Conservation (phyloP, 2,888 invertebrate genomes). For the Sipunculus nudus region DNA sequence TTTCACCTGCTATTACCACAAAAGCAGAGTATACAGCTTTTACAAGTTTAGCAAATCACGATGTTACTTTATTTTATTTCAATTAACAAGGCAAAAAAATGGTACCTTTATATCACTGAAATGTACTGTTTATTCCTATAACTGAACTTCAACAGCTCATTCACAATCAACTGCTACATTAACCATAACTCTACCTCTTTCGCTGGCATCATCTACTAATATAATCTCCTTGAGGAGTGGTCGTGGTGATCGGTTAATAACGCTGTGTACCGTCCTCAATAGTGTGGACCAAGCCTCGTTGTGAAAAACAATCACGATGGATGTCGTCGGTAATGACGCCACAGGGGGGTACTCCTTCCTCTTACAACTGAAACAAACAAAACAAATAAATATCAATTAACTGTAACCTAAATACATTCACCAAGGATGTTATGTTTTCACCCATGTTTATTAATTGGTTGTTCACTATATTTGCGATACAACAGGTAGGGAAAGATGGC, state of each 20-base stretch:
- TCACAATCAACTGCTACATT: background rate
- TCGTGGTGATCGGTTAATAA: conserved; percentile 91
- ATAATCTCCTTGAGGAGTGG: conserved; percentile 91
- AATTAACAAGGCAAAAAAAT: too few relatives aligned
- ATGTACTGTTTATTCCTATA: too few relatives aligned
- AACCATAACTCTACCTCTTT: conserved; percentile 57
- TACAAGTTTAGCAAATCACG: too few relatives aligned
- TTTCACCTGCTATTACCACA: too few relatives aligned
- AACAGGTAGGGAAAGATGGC: too few relatives aligned
- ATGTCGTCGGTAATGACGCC: conserved; percentile 81
- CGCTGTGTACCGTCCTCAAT: conserved; percentile 94
- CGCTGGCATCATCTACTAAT: conserved; percentile 97
- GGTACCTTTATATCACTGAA: too few relatives aligned
- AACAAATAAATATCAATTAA: background rate
- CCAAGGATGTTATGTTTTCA: background rate
- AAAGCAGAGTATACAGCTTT: too few relatives aligned
- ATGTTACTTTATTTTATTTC: too few relatives aligned
- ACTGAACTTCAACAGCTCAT: too few relatives aligned
- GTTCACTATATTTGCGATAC: too few relatives aligned
- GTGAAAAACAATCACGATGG: conserved; percentile 96
- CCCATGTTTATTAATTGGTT: background rate
- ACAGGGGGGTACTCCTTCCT: conserved; percentile 63
- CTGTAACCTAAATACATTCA: background rate
- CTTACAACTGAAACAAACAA: conserved; percentile 71
- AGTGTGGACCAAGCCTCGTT: conserved; percentile 99